These are phyloP conservation scores for Ancistrus triradiatus DNA, from an alignment of 2,113 vertebrate genomes.

Conservation along the genomic window DNA sequence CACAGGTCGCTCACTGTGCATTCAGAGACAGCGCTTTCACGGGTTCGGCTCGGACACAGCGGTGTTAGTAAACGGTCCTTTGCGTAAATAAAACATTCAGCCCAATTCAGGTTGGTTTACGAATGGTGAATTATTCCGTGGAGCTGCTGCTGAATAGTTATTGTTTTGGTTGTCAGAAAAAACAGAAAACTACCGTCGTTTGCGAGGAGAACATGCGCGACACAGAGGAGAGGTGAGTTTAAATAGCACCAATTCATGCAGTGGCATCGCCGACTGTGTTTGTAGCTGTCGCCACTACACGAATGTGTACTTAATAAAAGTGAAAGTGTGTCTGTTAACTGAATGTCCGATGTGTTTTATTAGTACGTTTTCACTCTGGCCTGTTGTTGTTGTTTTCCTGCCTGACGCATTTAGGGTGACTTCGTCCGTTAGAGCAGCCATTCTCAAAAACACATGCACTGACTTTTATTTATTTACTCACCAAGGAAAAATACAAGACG, in stretches of 20 bases:
- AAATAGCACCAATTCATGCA: too few species aligned
- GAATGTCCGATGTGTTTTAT: background rate
- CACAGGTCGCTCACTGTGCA: background rate
- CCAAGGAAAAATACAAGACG: too few species aligned
- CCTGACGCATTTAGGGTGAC: too few species aligned
- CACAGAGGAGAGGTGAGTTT: slow-evolving; percentile 70
- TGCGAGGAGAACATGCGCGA: slow-evolving; percentile 63
- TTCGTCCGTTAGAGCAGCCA: too few species aligned
- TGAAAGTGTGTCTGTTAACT: too few species aligned
- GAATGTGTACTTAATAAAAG: too few species aligned
- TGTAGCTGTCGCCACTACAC: too few species aligned
- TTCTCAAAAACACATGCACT: too few species aligned
- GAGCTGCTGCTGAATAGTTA: slow-evolving; percentile 54
- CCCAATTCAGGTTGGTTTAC: slow-evolving; percentile 17
- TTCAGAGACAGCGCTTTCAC: background rate
- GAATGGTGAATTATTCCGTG: slow-evolving; percentile 58
- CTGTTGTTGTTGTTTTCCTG: background rate
- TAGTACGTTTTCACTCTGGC: background rate
- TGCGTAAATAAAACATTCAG: background rate
- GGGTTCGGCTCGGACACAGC: rapidly evolving
- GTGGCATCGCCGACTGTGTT: too few species aligned
- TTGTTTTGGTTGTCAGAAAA: slow-evolving; percentile 51
- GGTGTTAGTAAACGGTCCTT: background rate
- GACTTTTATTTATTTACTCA: too few species aligned
- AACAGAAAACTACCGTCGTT: slow-evolving; percentile 41